These are phyloP conservation scores for Netelia inedita DNA, from an alignment of 2,888 invertebrate species.

Conservation along the genomic window DNA sequence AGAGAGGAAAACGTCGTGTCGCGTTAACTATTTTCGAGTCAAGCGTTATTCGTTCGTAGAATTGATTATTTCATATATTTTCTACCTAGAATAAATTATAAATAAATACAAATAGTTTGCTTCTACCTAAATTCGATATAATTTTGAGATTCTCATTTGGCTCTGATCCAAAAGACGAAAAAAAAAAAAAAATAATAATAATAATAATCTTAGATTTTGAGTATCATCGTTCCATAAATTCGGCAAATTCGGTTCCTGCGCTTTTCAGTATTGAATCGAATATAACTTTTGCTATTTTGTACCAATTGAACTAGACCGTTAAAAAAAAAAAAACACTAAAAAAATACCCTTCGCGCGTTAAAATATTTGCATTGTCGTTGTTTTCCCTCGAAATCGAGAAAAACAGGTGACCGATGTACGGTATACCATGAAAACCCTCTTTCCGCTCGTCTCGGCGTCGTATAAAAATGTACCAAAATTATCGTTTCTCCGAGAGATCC, in stretches of 20 bases:
- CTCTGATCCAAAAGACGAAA: slow-evolving; percentile 67
- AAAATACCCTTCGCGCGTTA: slow-evolving; percentile 39
- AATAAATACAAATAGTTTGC: slow-evolving; percentile 84
- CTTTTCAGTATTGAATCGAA: not conserved
- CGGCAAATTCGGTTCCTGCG: slow-evolving; percentile 11
- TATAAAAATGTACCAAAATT: slow-evolving; percentile 44
- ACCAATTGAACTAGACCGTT: slow-evolving; percentile 79
- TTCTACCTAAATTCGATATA: slow-evolving; percentile 84
- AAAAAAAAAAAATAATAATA: slow-evolving; percentile 47
- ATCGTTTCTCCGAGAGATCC: slow-evolving; percentile 9
- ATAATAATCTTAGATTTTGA: slow-evolving; percentile 77
- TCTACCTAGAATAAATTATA: slow-evolving; percentile 84
- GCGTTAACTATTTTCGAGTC: slow-evolving; percentile 36
- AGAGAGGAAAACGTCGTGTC: slow-evolving; percentile 52
- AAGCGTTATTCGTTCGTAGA: slow-evolving; percentile 67
- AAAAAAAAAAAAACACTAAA: slow-evolving; percentile 42
- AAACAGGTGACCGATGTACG: not conserved
- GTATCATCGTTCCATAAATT: slow-evolving; percentile 70
- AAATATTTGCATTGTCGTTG: slow-evolving; percentile 75
- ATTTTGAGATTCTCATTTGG: slow-evolving; percentile 78
- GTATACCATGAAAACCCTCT: not conserved
- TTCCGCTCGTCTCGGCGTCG: not conserved
- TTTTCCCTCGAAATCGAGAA: slow-evolving; percentile 70
- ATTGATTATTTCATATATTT: slow-evolving; percentile 74
- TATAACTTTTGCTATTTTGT: slow-evolving; percentile 61